A percentile compares a stretch with the other conserved stretches of the same genome.
Evolutionary conservation across 2,113 vertebrate genomes (phyloP).

Genomic region (Oncorhynchus kisutch): DNA sequence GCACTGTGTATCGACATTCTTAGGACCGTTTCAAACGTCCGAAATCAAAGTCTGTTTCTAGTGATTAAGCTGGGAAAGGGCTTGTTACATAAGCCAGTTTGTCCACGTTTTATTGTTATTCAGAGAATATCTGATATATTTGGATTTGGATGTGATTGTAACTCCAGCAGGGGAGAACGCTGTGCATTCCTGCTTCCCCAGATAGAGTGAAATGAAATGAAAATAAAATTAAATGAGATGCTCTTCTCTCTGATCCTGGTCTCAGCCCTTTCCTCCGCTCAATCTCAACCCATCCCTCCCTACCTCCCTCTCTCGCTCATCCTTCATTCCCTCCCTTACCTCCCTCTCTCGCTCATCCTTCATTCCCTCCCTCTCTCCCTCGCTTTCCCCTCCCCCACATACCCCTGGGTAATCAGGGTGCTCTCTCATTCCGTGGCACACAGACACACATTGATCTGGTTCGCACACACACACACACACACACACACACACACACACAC

Average conservation of each 20-base stretch:
- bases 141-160: too few relatives aligned
- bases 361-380: background rate
- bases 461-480: slow-evolving; percentile 16
- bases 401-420: slow-evolving; percentile 77
- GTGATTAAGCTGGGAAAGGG: too few relatives aligned
- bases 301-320: slow-evolving; percentile 35
- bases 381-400: slow-evolving; percentile 11
- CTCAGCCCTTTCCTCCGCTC: slow-evolving; percentile 61
- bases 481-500: slow-evolving; percentile 9
- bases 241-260: slow-evolving; percentile 61
- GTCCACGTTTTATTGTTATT: too few relatives aligned
- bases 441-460: slow-evolving; percentile 79
- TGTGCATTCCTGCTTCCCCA: background rate
- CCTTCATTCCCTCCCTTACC: background rate
- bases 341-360: too few relatives aligned
- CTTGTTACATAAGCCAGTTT: too few relatives aligned
- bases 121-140: too few relatives aligned
- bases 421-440: slow-evolving; percentile 77
- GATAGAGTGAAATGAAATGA: slow-evolving; percentile 53
- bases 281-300: slow-evolving; percentile 44
- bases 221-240: slow-evolving; percentile 73
- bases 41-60: too few relatives aligned
- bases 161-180: background rate
- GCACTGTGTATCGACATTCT: too few relatives aligned
- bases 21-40: too few relatives aligned